Conservation (phyloP, 2,797 vertebrate genomes). For the Thaleichthys pacificus region DNA sequence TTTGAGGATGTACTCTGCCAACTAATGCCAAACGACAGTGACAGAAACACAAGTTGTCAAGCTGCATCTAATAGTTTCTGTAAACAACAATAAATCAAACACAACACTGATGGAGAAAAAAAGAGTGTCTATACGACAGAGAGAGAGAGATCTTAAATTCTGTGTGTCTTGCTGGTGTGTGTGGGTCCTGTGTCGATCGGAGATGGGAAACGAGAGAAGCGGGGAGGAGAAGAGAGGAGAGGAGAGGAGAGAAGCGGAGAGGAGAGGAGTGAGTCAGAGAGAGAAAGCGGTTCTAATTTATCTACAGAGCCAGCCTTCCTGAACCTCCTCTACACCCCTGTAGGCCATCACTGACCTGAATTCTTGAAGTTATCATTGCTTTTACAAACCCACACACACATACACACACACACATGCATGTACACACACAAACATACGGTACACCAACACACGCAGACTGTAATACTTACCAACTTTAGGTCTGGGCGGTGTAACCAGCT, state of each 20-base stretch:
- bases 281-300: constrained; percentile 32
- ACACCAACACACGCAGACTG: too few relatives aligned
- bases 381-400: not conserved
- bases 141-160: too few relatives aligned
- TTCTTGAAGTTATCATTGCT: constrained; percentile 50
- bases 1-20: too few relatives aligned
- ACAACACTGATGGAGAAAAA: too few relatives aligned
- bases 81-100: too few relatives aligned
- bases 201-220: not conserved
- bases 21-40: too few relatives aligned
- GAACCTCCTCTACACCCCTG: constrained; percentile 36
- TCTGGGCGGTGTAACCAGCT: not conserved
- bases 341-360: constrained; percentile 53
- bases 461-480: not conserved
- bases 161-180: too few relatives aligned
- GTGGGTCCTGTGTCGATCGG: too few relatives aligned
- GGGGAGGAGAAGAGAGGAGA: constrained; percentile 1
- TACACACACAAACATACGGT: not conserved
- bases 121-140: too few relatives aligned
- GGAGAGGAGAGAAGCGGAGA: not conserved
- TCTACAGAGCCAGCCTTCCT: constrained; percentile 47
- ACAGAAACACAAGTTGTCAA: too few relatives aligned
- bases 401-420: not conserved
- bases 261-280: not conserved
- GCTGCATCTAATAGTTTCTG: too few relatives aligned